These are phyloP conservation scores for Tiliacea aurago DNA, from an alignment of 2,888 invertebrate genomes.

Conservation along the genomic window DNA sequence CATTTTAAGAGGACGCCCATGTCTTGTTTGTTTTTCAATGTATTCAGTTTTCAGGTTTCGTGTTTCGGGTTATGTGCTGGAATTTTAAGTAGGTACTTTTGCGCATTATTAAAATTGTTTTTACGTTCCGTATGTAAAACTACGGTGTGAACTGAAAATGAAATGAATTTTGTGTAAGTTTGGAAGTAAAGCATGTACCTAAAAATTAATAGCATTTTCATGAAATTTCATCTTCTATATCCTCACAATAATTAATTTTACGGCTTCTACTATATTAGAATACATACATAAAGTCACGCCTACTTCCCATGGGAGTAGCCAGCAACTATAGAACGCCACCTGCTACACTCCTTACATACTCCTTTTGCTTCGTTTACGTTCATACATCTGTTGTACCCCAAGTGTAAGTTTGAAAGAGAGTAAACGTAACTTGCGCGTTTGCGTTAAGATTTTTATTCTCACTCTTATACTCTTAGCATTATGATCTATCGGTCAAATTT, in stretches of 20 bases:
- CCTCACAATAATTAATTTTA: neutral
- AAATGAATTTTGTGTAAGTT: neutral
- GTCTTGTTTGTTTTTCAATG: conserved; percentile 45
- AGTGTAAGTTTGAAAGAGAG: too few species aligned
- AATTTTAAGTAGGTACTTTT: conserved; percentile 17
- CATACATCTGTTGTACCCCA: too few species aligned
- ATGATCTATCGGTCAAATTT: too few species aligned
- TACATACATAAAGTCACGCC: neutral
- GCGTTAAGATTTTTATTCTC: too few species aligned
- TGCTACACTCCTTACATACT: too few species aligned
- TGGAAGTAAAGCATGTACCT: neutral
- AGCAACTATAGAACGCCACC: too few species aligned
- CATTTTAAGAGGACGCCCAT: conserved; percentile 50
- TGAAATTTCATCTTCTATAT: neutral
- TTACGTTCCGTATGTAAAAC: neutral
- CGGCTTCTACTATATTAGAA: neutral
- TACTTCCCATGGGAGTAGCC: too few species aligned
- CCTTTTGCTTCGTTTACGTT: too few species aligned
- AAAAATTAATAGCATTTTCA: neutral
- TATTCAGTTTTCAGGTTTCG: conserved; percentile 44
- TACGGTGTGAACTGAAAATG: neutral
- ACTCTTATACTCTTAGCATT: too few species aligned
- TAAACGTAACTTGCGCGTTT: too few species aligned
- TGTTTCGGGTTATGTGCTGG: conserved; percentile 10
- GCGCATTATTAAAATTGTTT: conserved; percentile 19